Base-by-base conservation (phyloP, 2,888 invertebrate species). In the Trichacis sp. region DNA sequence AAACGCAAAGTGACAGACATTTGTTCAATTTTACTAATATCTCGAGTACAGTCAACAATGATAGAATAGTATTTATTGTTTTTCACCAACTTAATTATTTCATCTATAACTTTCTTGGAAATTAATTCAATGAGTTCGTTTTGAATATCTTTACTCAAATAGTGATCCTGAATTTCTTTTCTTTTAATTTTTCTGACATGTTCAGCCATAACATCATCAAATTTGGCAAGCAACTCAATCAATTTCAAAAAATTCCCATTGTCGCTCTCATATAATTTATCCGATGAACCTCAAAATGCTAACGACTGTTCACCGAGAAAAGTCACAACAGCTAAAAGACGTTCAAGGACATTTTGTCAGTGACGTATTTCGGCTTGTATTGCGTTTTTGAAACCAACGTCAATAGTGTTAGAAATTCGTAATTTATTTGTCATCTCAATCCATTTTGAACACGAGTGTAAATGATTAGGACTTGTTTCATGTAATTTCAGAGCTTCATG, bases 201-300 rank as follows among this genome's bases (percentile, higher is more conserved):
- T 56, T 53, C 57, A 50, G 55, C 50, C 62, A 68, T 67, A 59
- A 65, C 49, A 11, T 57, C 50, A 57, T 68, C 68, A 53, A 65
- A 68, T 52, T 68, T 63, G 18, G 58, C 47, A 20, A 65, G 60
- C 36, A 68, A 40, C 59, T 68, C 63, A n/a, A 70, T 54, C 52
- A 65, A 57, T 53, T 63, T 65, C 45, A 68, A 57, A 62, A 68
- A 65, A 62, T 63, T 65, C 20, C 68, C 59, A 47, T 59, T 67
- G 33, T 59, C 53, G 18, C 53, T 55, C 49, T 56, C 43, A 60
- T 54, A 65, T 43, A 70, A 47, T 51, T 54, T 56, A 45, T 69
- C 63, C 38, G 53, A 57, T n/a, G 69, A 67, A 47, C 57, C 69
- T 40, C 63, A 57, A 49, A 68, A 65, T 33, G 62, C 59, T 47